Evolutionary conservation across 2,888 invertebrate species (phyloP).

Genomic region (Macroteleia sp.): DNA sequence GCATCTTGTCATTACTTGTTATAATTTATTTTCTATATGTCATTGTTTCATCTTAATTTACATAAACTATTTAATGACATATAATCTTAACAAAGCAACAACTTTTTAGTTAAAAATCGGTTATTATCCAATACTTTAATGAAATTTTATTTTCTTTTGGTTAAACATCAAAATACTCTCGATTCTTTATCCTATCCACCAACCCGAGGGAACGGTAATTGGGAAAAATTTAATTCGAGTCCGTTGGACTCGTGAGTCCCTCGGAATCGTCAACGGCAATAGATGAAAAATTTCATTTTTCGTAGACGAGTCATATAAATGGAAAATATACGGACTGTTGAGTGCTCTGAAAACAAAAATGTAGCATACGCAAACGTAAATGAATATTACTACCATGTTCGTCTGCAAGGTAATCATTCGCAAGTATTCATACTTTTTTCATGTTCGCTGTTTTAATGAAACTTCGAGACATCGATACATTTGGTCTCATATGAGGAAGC

Average conservation of each 20-base stretch:
- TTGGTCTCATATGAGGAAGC: background rate
- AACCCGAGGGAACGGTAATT: slow-evolving; percentile 48
- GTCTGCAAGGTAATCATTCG: slow-evolving; percentile 45
- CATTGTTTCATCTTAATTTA: too few species aligned
- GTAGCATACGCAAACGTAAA: slow-evolving; percentile 51
- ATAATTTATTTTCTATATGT: too few species aligned
- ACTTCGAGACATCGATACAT: slow-evolving; percentile 45
- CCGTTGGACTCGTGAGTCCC: slow-evolving; percentile 32
- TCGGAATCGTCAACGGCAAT: slow-evolving; percentile 56
- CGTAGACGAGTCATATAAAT: slow-evolving; percentile 58
- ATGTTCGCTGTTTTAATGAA: slow-evolving; percentile 40
- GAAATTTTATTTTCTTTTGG: slow-evolving; percentile 53
- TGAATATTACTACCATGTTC: slow-evolving; percentile 60
- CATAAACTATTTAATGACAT: too few species aligned
- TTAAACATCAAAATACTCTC: slow-evolving; percentile 48
- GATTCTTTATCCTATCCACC: slow-evolving; percentile 37
- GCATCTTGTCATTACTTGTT: too few species aligned
- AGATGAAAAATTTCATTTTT: slow-evolving; percentile 62
- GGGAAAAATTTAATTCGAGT: slow-evolving; percentile 55
- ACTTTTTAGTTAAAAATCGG: slow-evolving; percentile 36
- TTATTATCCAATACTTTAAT: slow-evolving; percentile 22
- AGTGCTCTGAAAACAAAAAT: slow-evolving; percentile 63
- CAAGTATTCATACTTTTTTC: slow-evolving; percentile 39
- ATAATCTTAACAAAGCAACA: too few species aligned
- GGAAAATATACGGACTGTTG: slow-evolving; percentile 58